These are phyloP conservation scores for Furcula furcula DNA, from an alignment of 2,888 invertebrate genomes.

Conservation along the genomic window DNA sequence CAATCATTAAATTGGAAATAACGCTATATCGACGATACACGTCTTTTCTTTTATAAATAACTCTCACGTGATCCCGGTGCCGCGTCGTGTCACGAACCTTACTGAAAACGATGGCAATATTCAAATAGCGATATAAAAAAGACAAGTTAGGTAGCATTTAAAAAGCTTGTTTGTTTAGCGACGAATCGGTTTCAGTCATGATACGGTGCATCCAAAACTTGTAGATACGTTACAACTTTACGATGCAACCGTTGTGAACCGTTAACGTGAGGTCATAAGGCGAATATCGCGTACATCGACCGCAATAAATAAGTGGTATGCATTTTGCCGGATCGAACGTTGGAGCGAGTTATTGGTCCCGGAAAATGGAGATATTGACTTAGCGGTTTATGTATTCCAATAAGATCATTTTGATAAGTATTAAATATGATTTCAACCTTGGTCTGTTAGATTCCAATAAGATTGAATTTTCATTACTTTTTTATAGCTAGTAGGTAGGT, in stretches of 20 bases:
- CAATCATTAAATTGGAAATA: conserved; percentile 82
- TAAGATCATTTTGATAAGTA: conserved; percentile 29
- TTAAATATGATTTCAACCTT: conserved; percentile 12
- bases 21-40: conserved; percentile 77
- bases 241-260: conserved; percentile 30
- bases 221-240: conserved; percentile 39
- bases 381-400: conserved; percentile 26
- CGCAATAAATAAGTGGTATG: conserved; percentile 26
- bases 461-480: conserved; percentile 4
- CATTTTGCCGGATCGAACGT: conserved; percentile 41
- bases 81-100: conserved; percentile 77
- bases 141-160: conserved; percentile 82
- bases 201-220: conserved; percentile 58
- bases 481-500: too few species aligned
- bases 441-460: conserved; percentile 9
- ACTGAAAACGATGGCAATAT: conserved; percentile 76
- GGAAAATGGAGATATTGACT: neutral
- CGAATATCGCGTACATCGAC: conserved; percentile 22
- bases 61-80: conserved; percentile 79
- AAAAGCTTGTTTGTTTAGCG: conserved; percentile 80
- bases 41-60: conserved; percentile 80
- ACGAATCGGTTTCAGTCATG: conserved; percentile 78
- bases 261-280: conserved; percentile 26
- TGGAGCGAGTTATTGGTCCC: conserved; percentile 5
- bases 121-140: conserved; percentile 81